Conservation (phyloP, 1,140 invertebrate species). For the Apis laboriosa region DNA sequence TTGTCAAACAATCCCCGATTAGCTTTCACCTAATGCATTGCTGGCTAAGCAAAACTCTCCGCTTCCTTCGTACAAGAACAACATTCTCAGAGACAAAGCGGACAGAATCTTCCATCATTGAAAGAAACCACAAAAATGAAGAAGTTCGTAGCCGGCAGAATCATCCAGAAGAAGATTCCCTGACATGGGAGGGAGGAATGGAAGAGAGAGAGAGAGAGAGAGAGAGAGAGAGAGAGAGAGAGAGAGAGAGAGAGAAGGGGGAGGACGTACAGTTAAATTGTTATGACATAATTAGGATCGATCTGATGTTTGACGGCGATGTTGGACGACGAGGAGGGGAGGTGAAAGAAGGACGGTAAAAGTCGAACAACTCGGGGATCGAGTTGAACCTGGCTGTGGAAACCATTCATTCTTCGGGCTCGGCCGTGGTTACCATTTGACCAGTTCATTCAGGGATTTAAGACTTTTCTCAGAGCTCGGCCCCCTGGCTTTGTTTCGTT, state of each 20-base stretch:
- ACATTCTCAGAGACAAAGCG: background rate
- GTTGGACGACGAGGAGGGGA: background rate
- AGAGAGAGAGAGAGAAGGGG: background rate
- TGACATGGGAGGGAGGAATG: background rate
- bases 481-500: slow-evolving; percentile 60
- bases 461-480: slow-evolving; percentile 65
- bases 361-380: slow-evolving; percentile 51
- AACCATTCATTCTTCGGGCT: slow-evolving; percentile 65
- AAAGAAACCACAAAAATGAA: slow-evolving; percentile 49
- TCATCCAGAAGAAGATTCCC: slow-evolving; percentile 2
- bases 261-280: slow-evolving; percentile 67
- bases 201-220: too few relatives aligned
- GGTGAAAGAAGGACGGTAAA: slow-evolving; percentile 19
- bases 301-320: slow-evolving; percentile 49
- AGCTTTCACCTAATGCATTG: too few relatives aligned
- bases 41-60: too few relatives aligned
- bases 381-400: slow-evolving; percentile 53
- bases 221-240: slow-evolving; percentile 11
- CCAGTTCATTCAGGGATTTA: slow-evolving; percentile 67
- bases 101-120: background rate
- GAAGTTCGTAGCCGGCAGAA: slow-evolving; percentile 29
- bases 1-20: too few relatives aligned
- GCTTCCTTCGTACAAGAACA: too few relatives aligned
- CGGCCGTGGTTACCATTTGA: slow-evolving; percentile 57
- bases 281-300: slow-evolving; percentile 77